Evolutionary conservation across 2,888 invertebrate species (phyloP), one percentile per base, ranked within the genome.

Genomic region (Allolobophora icterica): DNA sequence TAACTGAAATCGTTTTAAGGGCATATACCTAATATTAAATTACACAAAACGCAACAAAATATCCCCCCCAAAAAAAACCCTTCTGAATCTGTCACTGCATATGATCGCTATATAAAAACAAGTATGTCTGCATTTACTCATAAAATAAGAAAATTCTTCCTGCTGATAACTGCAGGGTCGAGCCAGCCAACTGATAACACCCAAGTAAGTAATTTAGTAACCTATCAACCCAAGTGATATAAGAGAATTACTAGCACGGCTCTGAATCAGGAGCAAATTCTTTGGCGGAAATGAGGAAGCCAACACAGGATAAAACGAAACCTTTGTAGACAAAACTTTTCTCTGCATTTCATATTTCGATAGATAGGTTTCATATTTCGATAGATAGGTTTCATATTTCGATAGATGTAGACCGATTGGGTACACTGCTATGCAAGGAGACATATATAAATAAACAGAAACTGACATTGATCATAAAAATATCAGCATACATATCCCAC

Each of bases 121-220:
- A n/a, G n/a, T n/a, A n/a, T n/a, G n/a, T n/a, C n/a, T 42, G 42
- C 24, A 52, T 52, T 19, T 52, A 52, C 19, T 33, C 24, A 89
- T 34, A 89, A n/a, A 40, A 89, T 33, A 8, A 30, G 15, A 89
- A 89, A 71, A 3, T n/a, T 8, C n/a, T n/a, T 71, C 71, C 8
- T 71, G 71, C 71, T n/a, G 71, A 71, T n/a, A 71, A 71, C 71
- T 71, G 71, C 13, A n/a, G 71, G 71, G 71, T 71, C 71, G n/a
- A 71, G 71, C 4, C 45, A 45, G 45, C 45, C 19, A 38, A 45
- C 71, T 71, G 71, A 71, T n/a, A 71, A 71, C 17, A 21, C 52
- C 52, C 21, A 52, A 30, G 71, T 71, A 71, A 71, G 71, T 71
- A 30, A 4, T 71, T 5, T n/a, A 13, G 71, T n/a, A n/a, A 6